These are phyloP conservation scores for Arrhamphus sclerolepis DNA, from an alignment of 2,797 vertebrate species.

Conservation along the genomic window DNA sequence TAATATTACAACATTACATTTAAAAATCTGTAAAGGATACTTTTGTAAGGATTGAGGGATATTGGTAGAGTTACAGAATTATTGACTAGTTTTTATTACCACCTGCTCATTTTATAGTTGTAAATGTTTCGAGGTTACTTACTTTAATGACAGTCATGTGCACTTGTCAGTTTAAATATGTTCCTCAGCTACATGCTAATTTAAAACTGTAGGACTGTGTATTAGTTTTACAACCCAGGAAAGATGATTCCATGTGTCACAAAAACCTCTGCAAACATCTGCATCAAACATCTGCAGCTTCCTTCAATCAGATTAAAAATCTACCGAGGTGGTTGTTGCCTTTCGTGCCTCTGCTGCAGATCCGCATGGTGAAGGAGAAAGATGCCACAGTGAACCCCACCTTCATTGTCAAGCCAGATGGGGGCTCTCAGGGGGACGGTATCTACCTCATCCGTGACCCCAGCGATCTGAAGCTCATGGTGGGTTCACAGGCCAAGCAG, in stretches of 20 bases:
- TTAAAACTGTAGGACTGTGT: no score
- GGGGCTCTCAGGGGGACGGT: slow-evolving; percentile 96
- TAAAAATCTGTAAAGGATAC: no score
- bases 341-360: slow-evolving; percentile 70
- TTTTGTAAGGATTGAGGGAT: neutral
- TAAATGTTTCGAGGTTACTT: no score
- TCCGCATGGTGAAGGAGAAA: slow-evolving; percentile 86
- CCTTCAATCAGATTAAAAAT: neutral
- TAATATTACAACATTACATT: neutral
- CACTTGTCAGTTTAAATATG: no score
- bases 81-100: neutral
- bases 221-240: no score
- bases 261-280: no score
- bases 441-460: slow-evolving; percentile 99
- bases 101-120: neutral
- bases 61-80: neutral
- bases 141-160: no score
- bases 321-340: neutral
- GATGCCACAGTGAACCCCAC: slow-evolving; percentile 86
- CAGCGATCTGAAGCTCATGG: slow-evolving; percentile 83
- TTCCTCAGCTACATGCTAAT: no score
- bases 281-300: neutral
- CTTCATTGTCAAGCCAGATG: slow-evolving; percentile 96
- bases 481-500: slow-evolving; percentile 85
- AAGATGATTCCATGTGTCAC: no score